These are phyloP conservation scores for Trichogramma dendrolimi DNA, from an alignment of 2,888 invertebrate genomes.

Conservation along the genomic window DNA sequence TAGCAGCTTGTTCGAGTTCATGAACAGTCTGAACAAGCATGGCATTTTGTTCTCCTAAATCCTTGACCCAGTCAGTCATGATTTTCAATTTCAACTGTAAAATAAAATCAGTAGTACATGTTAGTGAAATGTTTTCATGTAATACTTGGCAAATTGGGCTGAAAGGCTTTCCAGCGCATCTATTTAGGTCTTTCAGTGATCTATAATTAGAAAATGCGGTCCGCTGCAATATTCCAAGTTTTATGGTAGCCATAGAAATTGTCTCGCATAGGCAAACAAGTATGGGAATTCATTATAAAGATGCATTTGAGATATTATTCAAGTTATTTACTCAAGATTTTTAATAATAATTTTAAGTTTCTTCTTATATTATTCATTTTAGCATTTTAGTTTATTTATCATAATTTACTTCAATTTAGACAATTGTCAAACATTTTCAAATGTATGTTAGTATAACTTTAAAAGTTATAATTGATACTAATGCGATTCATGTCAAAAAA, in stretches of 20 bases:
- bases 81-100: conserved; percentile 63
- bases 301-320: neutral
- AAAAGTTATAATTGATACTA: too few relatives aligned
- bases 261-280: conserved; percentile 11
- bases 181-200: conserved; percentile 27
- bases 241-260: conserved; percentile 22
- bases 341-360: neutral
- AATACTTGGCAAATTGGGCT: conserved; percentile 12
- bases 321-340: neutral
- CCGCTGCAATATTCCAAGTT: conserved; percentile 20
- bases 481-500: too few relatives aligned
- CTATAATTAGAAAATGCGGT: conserved; percentile 26
- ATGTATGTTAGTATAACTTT: neutral
- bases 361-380: neutral
- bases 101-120: neutral
- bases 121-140: conserved; percentile 2
- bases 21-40: conserved; percentile 65
- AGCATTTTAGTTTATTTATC: neutral
- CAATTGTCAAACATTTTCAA: neutral
- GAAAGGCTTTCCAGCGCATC: conserved; percentile 23
- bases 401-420: too few relatives aligned
- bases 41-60: conserved; percentile 66
- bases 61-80: conserved; percentile 64
- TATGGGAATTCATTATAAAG: conserved; percentile 15
- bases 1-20: conserved; percentile 65